Base-by-base conservation (phyloP, 2,888 invertebrate genomes). In the Tillus elongatus region DNA sequence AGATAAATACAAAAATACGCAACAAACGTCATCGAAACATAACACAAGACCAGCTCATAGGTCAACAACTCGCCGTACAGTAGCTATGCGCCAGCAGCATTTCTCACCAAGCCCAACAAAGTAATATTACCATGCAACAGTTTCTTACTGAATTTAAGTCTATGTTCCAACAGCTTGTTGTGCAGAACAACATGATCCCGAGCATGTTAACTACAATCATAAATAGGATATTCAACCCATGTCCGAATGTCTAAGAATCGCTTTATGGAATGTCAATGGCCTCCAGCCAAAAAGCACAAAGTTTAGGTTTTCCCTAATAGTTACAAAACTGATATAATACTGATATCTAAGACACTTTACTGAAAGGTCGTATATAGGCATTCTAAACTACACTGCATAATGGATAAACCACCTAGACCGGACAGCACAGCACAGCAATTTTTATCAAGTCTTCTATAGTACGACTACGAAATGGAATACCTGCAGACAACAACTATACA, bases 361-460 rank as follows among this genome's bases (percentile, higher is more conserved):
- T 12, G 15, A 9, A 14, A 37, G 16, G 33, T 15, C 29, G n/a
- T 26, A 37, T 15, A 12, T 33, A 12, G 33, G 11, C n/a, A 28
- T 33, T 15, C 15, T 16, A 3, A 26, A 37, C 6, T 37, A 28
- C 26, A 10, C 19, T 11, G 16, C 28, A 28, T 28, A 37, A 19
- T 33, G 28, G 11, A 37, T 29, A 16, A 33, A 37, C 10, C 37
- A 37, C 16, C 33, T 33, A 16, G 37, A 37, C 16, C 19, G 15
- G 11, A 32, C 32, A 24, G 31, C 36, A 6, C 36, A 36, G 31
- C 10, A 32, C 37, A 29, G 37, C 33, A 4, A 33, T 37, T 13
- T 15, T 33, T 33, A 37, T 37, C 15, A 15, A 33, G 4, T 16
- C 27, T 13, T 15, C 33, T 13, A 32, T 32, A 13, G 15, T 29